Conservation (phyloP, 2,113 vertebrate genomes). For the Neomonachus schauinslandi region DNA sequence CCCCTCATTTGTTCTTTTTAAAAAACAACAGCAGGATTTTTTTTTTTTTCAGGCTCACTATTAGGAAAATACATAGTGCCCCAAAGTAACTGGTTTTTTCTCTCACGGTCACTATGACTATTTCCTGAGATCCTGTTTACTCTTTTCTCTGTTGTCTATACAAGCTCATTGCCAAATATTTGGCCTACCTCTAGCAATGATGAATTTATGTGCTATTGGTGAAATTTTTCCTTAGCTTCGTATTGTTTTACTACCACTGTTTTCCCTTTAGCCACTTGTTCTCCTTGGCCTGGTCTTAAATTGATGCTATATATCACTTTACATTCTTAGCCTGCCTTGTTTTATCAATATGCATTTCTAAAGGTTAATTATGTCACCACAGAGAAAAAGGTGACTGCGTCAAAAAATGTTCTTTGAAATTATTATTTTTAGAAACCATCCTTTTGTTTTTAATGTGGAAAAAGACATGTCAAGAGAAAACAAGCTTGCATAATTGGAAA, state of each 20-base stretch:
- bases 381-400: background rate
- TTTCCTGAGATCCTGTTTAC: background rate
- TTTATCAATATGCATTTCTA: background rate
- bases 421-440: background rate
- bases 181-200: background rate
- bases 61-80: background rate
- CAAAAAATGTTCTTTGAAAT: background rate
- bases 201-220: background rate
- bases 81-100: slow-evolving; percentile 1
- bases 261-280: background rate
- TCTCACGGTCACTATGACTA: background rate
- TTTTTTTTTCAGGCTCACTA: background rate
- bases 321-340: background rate
- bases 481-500: background rate
- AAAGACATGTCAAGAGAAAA: background rate
- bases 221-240: background rate
- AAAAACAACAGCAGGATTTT: background rate
- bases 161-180: background rate
- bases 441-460: background rate
- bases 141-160: background rate
- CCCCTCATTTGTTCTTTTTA: background rate
- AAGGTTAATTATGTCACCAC: background rate
- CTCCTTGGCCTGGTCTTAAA: background rate
- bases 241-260: background rate
- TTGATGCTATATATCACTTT: background rate